These are phyloP conservation scores for Phytoseiulus persimilis DNA, from an alignment of 2,888 invertebrate genomes.

Conservation along the genomic window DNA sequence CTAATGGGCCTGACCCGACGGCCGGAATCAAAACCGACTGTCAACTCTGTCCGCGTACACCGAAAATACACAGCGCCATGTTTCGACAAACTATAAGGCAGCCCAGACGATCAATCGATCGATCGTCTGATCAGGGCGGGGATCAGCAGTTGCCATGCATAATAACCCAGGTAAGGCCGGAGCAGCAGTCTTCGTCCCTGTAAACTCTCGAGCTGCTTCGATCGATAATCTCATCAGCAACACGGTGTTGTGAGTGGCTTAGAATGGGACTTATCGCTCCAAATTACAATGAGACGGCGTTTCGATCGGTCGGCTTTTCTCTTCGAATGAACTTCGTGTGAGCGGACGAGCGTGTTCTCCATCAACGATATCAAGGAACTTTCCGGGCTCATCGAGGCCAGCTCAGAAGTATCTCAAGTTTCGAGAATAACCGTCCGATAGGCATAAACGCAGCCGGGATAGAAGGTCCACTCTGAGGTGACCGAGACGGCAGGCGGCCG, in stretches of 20 bases:
- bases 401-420: background rate
- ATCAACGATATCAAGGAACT: too few relatives aligned
- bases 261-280: background rate
- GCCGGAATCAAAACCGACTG: too few relatives aligned
- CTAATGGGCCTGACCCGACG: too few relatives aligned
- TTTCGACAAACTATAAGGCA: too few relatives aligned
- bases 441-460: too few relatives aligned
- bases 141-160: background rate
- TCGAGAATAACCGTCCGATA: too few relatives aligned
- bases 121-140: background rate
- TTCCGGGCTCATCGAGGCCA: too few relatives aligned
- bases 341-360: background rate
- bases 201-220: background rate
- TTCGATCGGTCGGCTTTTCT: background rate
- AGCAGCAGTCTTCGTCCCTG: background rate
- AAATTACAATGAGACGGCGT: background rate
- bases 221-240: background rate
- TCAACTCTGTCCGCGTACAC: too few relatives aligned
- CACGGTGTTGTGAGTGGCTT: background rate
- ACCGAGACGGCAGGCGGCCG: background rate
- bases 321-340: background rate
- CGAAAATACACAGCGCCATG: too few relatives aligned
- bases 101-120: background rate
- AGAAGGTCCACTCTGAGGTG: background rate
- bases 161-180: background rate